These are phyloP conservation scores for Digitonthophagus gazella DNA, from an alignment of 2,888 invertebrate species.

Conservation along the genomic window DNA sequence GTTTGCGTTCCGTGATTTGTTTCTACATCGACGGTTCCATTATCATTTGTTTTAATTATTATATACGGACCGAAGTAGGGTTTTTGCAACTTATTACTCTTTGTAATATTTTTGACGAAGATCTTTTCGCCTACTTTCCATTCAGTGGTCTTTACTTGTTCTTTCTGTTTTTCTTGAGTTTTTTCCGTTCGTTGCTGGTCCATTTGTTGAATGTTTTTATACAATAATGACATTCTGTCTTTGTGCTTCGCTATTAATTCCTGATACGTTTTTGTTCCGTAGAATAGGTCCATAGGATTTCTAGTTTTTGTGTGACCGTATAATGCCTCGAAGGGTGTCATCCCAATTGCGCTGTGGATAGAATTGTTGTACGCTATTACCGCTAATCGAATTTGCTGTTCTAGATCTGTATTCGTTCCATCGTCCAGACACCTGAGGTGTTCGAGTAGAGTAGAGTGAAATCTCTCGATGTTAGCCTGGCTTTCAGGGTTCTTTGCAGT, in stretches of 20 bases:
- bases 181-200: constrained; percentile 11
- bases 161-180: constrained; percentile 7
- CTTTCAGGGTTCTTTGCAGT: too few relatives aligned
- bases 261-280: constrained; percentile 19
- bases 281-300: constrained; percentile 20
- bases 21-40: not conserved
- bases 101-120: constrained; percentile 11
- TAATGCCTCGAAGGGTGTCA: constrained; percentile 17
- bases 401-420: not conserved
- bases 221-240: constrained; percentile 5
- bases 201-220: not conserved
- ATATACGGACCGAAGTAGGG: constrained; percentile 18
- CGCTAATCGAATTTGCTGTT: not conserved
- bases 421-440: constrained; percentile 15
- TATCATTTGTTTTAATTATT: constrained; percentile 6
- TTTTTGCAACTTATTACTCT: constrained; percentile 6
- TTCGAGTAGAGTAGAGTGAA: constrained; percentile 21
- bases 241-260: not conserved
- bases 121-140: constrained; percentile 12
- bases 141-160: constrained; percentile 5
- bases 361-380: constrained; percentile 18
- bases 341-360: constrained; percentile 10
- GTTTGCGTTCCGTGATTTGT: constrained; percentile 1
- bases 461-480: constrained; percentile 16
- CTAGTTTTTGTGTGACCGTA: constrained; percentile 17